Conservation (phyloP, 2,113 vertebrate genomes). For the Emydocephalus ijimae region DNA sequence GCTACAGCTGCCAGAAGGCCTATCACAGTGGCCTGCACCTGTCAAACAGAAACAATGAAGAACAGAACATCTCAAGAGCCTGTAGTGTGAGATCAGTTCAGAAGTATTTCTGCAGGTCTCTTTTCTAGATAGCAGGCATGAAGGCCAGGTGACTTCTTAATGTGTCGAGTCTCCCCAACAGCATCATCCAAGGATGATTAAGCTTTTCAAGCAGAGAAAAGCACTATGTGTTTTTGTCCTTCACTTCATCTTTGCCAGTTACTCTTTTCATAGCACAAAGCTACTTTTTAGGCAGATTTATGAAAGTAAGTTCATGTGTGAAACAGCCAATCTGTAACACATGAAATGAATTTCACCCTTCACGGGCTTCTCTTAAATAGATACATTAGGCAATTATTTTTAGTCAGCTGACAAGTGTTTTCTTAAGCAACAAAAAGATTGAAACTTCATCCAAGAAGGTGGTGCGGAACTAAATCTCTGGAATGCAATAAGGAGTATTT, state of each 20-base stretch:
- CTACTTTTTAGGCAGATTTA: neutral
- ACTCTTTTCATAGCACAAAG: neutral
- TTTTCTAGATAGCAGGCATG: neutral
- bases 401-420: neutral
- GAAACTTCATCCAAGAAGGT: neutral
- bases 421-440: neutral
- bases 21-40: constrained; percentile 94
- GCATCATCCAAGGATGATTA: neutral
- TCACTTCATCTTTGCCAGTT: neutral
- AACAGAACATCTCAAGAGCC: constrained; percentile 7
- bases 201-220: neutral
- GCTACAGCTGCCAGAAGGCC: constrained; percentile 91
- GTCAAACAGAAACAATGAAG: constrained; percentile 39
- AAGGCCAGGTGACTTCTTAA: neutral
- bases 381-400: neutral
- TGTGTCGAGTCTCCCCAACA: neutral
- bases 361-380: neutral
- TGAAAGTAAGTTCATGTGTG: neutral
- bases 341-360: neutral
- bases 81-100: neutral
- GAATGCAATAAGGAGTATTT: neutral
- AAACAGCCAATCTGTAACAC: neutral
- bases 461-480: neutral
- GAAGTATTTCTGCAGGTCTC: neutral
- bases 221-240: neutral